A percentile compares a stretch with the other conserved stretches of the same genome.
phyloP scores from a whole-genome alignment of 2,888 invertebrate genomes.

The Epirrita christyi region DNA sequence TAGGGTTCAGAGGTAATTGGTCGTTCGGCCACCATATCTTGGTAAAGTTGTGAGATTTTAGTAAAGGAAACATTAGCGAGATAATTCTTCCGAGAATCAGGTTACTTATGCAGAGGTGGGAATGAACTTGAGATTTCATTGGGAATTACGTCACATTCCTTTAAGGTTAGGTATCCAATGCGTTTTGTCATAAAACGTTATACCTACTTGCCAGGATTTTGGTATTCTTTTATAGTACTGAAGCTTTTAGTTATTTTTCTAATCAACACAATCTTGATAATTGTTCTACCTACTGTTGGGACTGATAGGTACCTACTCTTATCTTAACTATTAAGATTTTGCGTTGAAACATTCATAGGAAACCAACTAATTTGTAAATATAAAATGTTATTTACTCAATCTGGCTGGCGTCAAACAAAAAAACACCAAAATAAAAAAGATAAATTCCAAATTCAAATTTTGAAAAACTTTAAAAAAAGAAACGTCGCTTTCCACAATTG shows the following conservation, averaged over 20 bases:
- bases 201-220: slow-evolving; percentile 34
- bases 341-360: too few relatives aligned
- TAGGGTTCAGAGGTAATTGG: slow-evolving; percentile 45
- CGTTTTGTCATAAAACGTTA: slow-evolving; percentile 54
- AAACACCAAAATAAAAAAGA: slow-evolving; percentile 2
- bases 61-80: slow-evolving; percentile 67
- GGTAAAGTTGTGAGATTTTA: slow-evolving; percentile 58
- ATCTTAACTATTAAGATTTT: too few relatives aligned
- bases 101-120: slow-evolving; percentile 60
- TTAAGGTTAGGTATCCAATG: slow-evolving; percentile 43
- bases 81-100: slow-evolving; percentile 66
- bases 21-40: slow-evolving; percentile 56
- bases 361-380: too few relatives aligned
- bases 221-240: slow-evolving; percentile 23
- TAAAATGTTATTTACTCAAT: too few relatives aligned
- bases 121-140: slow-evolving; percentile 67
- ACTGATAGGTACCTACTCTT: too few relatives aligned
- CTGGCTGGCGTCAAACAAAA: background rate
- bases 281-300: too few relatives aligned
- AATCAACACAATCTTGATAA: too few relatives aligned
- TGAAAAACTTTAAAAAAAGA: slow-evolving; percentile 15
- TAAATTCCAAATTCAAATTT: slow-evolving; percentile 10
- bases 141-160: slow-evolving; percentile 51
- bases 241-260: too few relatives aligned
- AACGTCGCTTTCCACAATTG: slow-evolving; percentile 28